Evolutionary conservation across 2,113 vertebrate species (phyloP).

Genomic region (Pelecanus crispus): DNA sequence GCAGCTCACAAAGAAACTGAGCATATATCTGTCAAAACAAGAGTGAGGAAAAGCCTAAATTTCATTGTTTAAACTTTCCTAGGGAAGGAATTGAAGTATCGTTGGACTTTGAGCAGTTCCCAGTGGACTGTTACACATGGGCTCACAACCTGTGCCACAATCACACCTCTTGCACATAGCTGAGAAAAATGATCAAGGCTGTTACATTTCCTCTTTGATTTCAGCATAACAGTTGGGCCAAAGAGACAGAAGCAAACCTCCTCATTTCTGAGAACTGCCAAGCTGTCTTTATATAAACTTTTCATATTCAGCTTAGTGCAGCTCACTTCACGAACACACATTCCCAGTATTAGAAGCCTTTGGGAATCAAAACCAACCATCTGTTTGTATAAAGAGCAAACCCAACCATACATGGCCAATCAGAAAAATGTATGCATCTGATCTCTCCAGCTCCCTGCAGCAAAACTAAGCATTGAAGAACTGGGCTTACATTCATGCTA

Average conservation of each 20-base stretch:
- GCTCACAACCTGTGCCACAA: neutral
- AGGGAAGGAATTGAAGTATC: neutral
- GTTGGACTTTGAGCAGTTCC: neutral
- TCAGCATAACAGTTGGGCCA: neutral
- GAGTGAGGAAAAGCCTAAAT: neutral
- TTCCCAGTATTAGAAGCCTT: neutral
- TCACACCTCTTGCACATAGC: neutral
- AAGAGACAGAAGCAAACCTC: neutral
- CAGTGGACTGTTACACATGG: no score
- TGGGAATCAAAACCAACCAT: neutral
- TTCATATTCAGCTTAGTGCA: neutral
- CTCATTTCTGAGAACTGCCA: neutral
- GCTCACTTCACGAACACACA: neutral
- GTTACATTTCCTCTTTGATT: neutral
- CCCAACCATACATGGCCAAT: neutral
- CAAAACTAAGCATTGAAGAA: neutral
- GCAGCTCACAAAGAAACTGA: accelerated
- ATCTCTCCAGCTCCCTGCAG: neutral
- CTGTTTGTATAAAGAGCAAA: neutral
- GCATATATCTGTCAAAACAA: neutral
- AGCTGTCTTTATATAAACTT: neutral
- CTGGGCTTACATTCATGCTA: neutral
- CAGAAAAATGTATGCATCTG: neutral
- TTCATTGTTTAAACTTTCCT: neutral
- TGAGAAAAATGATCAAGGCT: neutral